Conservation (phyloP, 2,797 vertebrate genomes). For the Pangasius djambal region DNA sequence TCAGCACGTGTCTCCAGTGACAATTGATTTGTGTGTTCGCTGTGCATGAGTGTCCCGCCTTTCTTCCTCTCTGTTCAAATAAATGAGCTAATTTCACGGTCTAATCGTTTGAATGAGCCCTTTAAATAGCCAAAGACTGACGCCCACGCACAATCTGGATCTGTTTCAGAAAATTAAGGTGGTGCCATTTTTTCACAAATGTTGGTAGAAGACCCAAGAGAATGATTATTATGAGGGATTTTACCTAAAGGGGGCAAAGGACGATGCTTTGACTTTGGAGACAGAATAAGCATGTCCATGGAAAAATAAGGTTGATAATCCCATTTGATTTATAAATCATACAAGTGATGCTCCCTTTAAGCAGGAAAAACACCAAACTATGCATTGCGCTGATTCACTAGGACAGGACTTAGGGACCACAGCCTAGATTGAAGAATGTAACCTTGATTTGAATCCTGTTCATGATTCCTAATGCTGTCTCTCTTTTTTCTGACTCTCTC, state of each 20-base stretch:
- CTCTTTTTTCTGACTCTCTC: constrained; percentile 24
- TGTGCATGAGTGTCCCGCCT: constrained; percentile 53
- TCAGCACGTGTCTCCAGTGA: constrained; percentile 55
- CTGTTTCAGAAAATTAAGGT: constrained; percentile 58
- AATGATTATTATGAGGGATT: constrained; percentile 33
- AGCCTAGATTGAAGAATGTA: neutral
- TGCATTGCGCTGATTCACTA: neutral
- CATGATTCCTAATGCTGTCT: constrained; percentile 12
- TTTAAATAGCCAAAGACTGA: constrained; percentile 61
- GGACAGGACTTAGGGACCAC: no score
- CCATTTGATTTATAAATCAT: constrained; percentile 34
- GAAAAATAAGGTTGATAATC: constrained; percentile 15
- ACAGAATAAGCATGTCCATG: neutral
- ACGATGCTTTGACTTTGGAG: constrained; percentile 3
- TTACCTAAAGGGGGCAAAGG: constrained; percentile 29
- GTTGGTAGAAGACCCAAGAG: constrained; percentile 48
- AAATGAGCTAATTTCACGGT: constrained; percentile 76
- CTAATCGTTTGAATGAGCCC: constrained; percentile 65
- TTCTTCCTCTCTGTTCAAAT: constrained; percentile 65
- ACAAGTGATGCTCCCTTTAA: neutral
- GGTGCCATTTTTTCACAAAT: constrained; percentile 55
- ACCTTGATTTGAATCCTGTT: neutral
- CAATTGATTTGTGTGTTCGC: constrained; percentile 65
- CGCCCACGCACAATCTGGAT: constrained; percentile 60
- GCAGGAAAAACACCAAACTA: neutral